Conservation (phyloP, 2,888 invertebrate genomes). For the Aethes cnicana region DNA sequence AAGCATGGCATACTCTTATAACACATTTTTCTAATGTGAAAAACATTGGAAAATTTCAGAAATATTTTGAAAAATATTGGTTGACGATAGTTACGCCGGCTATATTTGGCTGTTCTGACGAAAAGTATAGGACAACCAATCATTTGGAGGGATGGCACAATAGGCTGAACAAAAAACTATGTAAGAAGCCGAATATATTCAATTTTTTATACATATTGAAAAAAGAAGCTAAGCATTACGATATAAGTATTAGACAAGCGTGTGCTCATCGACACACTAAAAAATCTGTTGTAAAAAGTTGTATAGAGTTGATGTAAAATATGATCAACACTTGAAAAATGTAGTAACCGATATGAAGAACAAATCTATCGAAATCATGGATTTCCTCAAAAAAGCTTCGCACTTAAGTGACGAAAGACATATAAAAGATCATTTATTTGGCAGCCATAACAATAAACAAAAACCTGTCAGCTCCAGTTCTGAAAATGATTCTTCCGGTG, state of each 20-base stretch:
- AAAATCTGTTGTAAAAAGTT: no score
- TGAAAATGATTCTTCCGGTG: conserved; percentile 1
- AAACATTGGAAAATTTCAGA: neutral
- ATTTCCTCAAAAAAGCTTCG: conserved; percentile 3
- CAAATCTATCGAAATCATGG: conserved; percentile 1
- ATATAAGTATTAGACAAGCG: conserved; percentile 5
- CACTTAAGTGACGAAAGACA: conserved; percentile 3
- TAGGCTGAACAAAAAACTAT: neutral
- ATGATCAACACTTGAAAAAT: conserved; percentile 1
- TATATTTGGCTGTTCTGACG: neutral
- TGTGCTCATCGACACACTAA: conserved; percentile 1
- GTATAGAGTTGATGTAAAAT: conserved; percentile 2
- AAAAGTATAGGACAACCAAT: conserved; percentile 1
- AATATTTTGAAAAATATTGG: conserved; percentile 6
- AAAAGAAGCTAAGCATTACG: conserved; percentile 1
- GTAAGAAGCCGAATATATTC: conserved; percentile 6
- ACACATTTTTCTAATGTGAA: neutral
- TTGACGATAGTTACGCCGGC: neutral
- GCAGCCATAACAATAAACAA: neutral
- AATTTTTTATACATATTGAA: conserved; percentile 2
- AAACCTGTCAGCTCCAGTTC: conserved; percentile 3
- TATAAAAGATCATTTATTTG: neutral
- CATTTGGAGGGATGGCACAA: conserved; percentile 4
- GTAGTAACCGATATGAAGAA: conserved; percentile 1
- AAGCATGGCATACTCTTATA: neutral